Percentiles rank a stretch among this genome's conserved stretches.
These are phyloP conservation scores for Elephantulus edwardii DNA, from an alignment of 2,113 vertebrate genomes.

Conservation along the genomic window DNA sequence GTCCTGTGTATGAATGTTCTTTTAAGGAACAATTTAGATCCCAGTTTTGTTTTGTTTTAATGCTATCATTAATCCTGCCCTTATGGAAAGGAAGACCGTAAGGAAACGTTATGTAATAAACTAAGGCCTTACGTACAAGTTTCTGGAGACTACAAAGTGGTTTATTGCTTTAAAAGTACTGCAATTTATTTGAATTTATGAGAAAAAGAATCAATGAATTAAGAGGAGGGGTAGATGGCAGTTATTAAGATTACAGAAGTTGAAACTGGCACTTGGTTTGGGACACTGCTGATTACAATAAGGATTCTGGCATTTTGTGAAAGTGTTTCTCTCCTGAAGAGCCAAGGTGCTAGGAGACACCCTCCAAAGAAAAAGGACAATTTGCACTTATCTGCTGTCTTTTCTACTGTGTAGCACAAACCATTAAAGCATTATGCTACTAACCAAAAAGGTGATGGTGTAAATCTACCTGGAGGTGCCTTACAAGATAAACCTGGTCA, in stretches of 20 bases:
- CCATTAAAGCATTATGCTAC: not conserved
- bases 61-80: not conserved
- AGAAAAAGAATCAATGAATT: conserved; percentile 29
- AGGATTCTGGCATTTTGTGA: not conserved
- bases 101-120: conserved; percentile 33
- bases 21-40: not conserved
- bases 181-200: conserved; percentile 38
- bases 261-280: conserved; percentile 18
- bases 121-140: not conserved
- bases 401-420: not conserved
- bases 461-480: not conserved
- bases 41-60: conserved; percentile 1
- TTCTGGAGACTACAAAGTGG: not conserved
- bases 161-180: conserved; percentile 41
- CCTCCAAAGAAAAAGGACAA: not conserved
- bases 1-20: conserved; percentile 8
- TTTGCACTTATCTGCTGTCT: not conserved
- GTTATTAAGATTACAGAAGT: not conserved
- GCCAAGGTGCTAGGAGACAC: not conserved
- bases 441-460: not conserved
- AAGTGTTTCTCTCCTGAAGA: not conserved
- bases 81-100: not conserved
- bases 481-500: not conserved
- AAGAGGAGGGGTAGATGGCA: not conserved
- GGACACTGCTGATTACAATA: not conserved